A percentile compares a stretch with the other conserved stretches of the same genome.
phyloP scores from a whole-genome alignment of 2,797 vertebrate species.

The Lemur catta region DNA sequence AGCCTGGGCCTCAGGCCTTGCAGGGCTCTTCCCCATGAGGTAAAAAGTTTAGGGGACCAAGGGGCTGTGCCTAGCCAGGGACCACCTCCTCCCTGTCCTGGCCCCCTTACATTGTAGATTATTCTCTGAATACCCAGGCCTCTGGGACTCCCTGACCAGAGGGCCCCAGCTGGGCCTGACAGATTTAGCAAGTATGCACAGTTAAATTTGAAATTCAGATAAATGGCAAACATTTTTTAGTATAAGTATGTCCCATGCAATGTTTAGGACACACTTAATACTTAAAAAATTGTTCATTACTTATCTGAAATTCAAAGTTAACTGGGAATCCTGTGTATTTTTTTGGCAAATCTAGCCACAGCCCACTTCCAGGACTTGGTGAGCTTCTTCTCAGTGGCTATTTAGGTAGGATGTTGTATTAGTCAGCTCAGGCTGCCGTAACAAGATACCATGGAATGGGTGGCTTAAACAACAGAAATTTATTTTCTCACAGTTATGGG shows the following conservation, averaged over 20 bases:
- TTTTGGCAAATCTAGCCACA: not conserved
- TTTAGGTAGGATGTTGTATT: not conserved
- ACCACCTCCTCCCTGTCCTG: rapidly evolving
- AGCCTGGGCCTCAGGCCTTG: not conserved
- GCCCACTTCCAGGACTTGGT: not conserved
- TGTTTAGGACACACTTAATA: not conserved
- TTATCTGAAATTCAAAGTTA: not conserved
- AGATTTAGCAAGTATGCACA: not conserved
- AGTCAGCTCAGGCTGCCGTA: not conserved
- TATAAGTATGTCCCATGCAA: not conserved
- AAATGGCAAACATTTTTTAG: not conserved
- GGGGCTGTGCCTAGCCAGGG: not conserved
- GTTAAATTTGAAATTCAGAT: slow-evolving; percentile 1
- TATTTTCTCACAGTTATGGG: not conserved
- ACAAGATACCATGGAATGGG: not conserved
- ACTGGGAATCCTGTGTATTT: not conserved
- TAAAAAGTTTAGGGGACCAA: not conserved
- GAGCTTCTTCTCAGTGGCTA: not conserved
- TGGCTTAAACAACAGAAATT: not conserved
- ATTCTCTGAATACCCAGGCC: not conserved
- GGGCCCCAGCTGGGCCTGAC: not conserved
- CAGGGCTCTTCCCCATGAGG: not conserved
- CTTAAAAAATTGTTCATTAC: not conserved
- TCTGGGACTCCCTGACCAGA: not conserved
- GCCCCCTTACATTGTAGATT: not conserved